Conservation (phyloP, 2,888 invertebrate species). For the Megastigmus dorsalis region DNA sequence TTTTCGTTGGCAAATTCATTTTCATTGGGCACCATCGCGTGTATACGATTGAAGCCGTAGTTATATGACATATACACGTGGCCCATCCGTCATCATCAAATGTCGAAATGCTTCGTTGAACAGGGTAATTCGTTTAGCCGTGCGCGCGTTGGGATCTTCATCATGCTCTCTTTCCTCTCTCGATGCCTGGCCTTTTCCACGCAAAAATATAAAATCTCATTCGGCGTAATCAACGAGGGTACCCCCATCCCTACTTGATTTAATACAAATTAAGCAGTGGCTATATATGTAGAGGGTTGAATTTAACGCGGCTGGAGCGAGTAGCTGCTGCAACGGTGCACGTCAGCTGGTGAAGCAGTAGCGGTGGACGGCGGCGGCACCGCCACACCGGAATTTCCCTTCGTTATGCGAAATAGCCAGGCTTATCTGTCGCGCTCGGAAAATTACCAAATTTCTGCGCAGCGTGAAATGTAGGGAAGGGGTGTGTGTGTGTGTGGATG, state of each 20-base stretch:
- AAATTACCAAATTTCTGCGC: constrained; percentile 49
- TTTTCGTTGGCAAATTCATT: background rate
- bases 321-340: no score
- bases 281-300: background rate
- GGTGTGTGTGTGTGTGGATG: no score
- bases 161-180: background rate
- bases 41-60: no score
- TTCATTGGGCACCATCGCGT: no score
- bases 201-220: constrained; percentile 29
- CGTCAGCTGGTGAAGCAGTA: constrained; percentile 1
- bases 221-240: constrained; percentile 34
- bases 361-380: no score
- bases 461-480: constrained; percentile 4
- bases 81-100: constrained; percentile 33
- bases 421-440: constrained; percentile 46
- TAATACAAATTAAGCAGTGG: constrained; percentile 32
- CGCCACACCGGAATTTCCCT: constrained; percentile 42
- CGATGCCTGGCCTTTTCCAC: no score
- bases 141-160: background rate
- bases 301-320: constrained; percentile 25
- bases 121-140: constrained; percentile 13
- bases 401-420: constrained; percentile 17
- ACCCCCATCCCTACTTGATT: constrained; percentile 48
- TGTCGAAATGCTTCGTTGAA: background rate
- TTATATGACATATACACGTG: no score